Conservation (phyloP, 2,113 vertebrate genomes). For the Bos indicus region DNA sequence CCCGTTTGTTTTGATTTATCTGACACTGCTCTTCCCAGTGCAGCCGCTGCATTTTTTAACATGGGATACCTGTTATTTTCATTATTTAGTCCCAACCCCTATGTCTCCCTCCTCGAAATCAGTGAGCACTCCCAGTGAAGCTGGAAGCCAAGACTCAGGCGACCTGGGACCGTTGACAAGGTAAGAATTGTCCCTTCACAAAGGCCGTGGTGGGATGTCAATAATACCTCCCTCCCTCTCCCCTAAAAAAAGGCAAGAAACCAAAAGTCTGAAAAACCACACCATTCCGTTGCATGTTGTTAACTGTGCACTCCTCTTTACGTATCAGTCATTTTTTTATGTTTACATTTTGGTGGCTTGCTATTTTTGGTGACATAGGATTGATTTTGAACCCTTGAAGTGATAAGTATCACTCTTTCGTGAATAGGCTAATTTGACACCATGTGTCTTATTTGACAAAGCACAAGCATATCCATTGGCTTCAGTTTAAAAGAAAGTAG, state of each 20-base stretch:
- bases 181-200: slow-evolving; percentile 78
- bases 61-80: slow-evolving; percentile 89
- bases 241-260: background rate
- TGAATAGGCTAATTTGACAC: background rate
- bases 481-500: background rate
- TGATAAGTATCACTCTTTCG: background rate
- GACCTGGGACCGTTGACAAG: slow-evolving; percentile 91
- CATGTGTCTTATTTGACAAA: background rate
- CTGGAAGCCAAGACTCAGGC: slow-evolving; percentile 96
- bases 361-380: background rate
- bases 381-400: background rate
- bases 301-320: background rate
- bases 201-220: background rate
- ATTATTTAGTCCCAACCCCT: slow-evolving; percentile 95
- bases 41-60: slow-evolving; percentile 89
- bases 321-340: background rate
- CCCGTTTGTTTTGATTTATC: slow-evolving; percentile 81
- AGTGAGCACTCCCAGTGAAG: slow-evolving; percentile 98
- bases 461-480: background rate
- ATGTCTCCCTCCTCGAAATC: slow-evolving; percentile 98
- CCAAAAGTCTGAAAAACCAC: background rate
- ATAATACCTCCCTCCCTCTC: background rate
- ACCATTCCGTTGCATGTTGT: fast-evolving
- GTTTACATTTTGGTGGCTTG: background rate
- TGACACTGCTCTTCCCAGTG: slow-evolving; percentile 86